A percentile compares a stretch with the other conserved stretches of the same genome.
Conservation (phyloP, 2,888 invertebrate species). For the Eupeodes luniger region DNA sequence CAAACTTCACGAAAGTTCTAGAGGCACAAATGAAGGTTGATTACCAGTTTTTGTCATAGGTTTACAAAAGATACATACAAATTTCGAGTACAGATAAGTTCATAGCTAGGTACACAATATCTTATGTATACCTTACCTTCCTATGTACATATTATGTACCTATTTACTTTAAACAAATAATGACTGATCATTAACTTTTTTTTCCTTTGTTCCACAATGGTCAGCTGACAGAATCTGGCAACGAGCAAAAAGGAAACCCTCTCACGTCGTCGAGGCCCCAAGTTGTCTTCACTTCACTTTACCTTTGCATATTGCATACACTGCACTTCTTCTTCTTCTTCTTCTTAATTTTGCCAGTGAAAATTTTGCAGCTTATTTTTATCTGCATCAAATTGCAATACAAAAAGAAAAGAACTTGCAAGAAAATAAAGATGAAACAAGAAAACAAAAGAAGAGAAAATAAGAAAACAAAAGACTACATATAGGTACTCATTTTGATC, state of each 20-base stretch:
- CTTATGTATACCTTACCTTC: too few species aligned
- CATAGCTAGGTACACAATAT: too few species aligned
- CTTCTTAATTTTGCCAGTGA: neutral
- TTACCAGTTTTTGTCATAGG: too few species aligned
- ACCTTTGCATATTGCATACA: neutral
- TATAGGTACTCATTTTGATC: conserved; percentile 4
- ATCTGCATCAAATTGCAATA: conserved; percentile 15
- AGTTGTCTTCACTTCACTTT: neutral
- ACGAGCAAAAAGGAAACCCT: neutral
- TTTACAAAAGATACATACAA: too few species aligned
- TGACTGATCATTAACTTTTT: conserved; percentile 58
- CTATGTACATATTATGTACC: too few species aligned
- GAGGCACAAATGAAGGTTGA: too few species aligned
- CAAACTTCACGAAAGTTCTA: too few species aligned
- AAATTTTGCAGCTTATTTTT: conserved; percentile 32
- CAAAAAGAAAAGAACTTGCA: neutral
- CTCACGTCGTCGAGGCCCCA: conserved; percentile 3
- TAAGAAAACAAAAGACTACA: conserved; percentile 3
- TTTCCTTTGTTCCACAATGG: conserved; percentile 47
- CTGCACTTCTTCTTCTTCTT: neutral
- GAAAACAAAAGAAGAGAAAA: neutral
- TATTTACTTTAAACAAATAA: neutral
- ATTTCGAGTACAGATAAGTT: too few species aligned
- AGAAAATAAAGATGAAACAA: neutral
- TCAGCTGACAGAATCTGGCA: conserved; percentile 68